Evolutionary conservation across 1,140 invertebrate species (phyloP), one percentile per base, ranked within the genome.

Genomic region (Lasaia peninsularis): DNA sequence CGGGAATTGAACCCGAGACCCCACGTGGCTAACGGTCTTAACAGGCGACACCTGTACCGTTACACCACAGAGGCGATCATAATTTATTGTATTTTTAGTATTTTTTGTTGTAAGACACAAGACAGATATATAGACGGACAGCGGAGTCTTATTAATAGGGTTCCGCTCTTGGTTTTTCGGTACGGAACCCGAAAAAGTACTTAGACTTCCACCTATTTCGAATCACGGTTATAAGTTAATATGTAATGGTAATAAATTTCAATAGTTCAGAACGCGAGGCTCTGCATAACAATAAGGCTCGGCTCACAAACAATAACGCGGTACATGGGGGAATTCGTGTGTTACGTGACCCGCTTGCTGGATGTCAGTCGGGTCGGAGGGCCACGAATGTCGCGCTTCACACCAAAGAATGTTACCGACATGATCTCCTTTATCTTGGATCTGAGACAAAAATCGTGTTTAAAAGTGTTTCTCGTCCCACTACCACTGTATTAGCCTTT

Each of bases 211-310:
- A 34, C 7, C n/a, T 2, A 44, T 18, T 44, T 11, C 0, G 61
- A 66, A 58, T 63, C 60, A 66, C 53, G 37, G 50, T 52, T 59
- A 50, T 63, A 66, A 63, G 58, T 60, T 52, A 63, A 60, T 62
- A 62, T 56, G 56, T 57, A 63, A 60, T 48, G 58, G 58, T 57
- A 58, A 61, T 64, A 63, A 62, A 72, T 66, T 65, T 71, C 66
- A 71, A 72, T 69, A 67, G 65, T 33, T 67, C 48, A 58, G 70
- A 67, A 72, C 67, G 70, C 60, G 65, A 52, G 62, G 64, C 67
- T 60, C 56, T 63, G 70, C 67, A 72, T 72, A 63, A 65, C 62
- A 72, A 72, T 72, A 62, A 66, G 62, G 56, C 52, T 59, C 56
- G 53, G 24, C 24, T 34, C 56, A 59, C 57, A 62, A 67, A 72